Base-by-base conservation (phyloP, 2,113 vertebrate species). In the Chaetorhynchus papuensis region DNA sequence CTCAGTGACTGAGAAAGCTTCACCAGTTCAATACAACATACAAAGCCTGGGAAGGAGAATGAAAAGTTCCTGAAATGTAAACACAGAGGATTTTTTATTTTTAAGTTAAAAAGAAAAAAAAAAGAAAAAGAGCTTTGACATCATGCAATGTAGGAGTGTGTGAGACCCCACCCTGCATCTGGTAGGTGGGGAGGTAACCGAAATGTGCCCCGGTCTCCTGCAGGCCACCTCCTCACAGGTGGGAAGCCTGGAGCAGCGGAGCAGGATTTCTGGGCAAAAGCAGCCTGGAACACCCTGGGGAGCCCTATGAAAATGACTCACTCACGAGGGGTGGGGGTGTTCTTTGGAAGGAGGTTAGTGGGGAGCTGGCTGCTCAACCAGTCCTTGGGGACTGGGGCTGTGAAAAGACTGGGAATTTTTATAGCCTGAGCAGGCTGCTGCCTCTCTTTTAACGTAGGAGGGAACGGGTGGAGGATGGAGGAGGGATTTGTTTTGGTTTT, bases 81-180 rank as follows among this genome's bases (percentile, higher is more conserved):
- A 83, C 64, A 85, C 10, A 66, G 33, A 50, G 6, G 6, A 16
- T 24, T n/a, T 64, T 39, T 74, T 70, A 24, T 13, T 78, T 81
- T 56, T 79, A n/a, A 33, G 3, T 27, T 49, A 27, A 59, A 82
- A 63, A 54, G 6, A 27, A 60, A 49, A 30, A 41, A 45, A 57
- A 33, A 14, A 22, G 13, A 18, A 23, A 37, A 49, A 19, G 4
- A 19, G 4, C 22, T 91, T 76, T 92, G 72, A 61, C 76, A 65
- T 91, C 53, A 85, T 61, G 28, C 0, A 5, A 18, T 72, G 27
- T 22, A 74, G 39, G 26, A 91, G 54, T 37, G 23, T 28, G 31
- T 87, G 74, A 87, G 72, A 64, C 81, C 49, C 79, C 96, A 93
- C 96, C 96, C 96, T 95, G 53, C 96, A 96, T 79, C 94, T 97